These are phyloP conservation scores for Erythrolamprus reginae DNA, from an alignment of 2,113 vertebrate species.

Conservation along the genomic window DNA sequence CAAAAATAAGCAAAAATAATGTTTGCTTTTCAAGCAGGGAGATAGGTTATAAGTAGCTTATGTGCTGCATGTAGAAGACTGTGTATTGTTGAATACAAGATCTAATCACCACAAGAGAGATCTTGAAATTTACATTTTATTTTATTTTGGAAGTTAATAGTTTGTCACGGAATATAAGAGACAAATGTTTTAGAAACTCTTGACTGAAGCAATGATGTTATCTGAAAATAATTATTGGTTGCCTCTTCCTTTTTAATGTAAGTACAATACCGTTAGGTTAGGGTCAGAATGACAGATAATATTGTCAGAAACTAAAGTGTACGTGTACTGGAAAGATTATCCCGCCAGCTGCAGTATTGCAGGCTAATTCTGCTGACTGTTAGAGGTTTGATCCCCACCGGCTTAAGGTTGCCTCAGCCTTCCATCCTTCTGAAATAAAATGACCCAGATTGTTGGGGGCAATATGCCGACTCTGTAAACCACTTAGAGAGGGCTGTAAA, in stretches of 20 bases:
- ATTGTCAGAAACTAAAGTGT: neutral
- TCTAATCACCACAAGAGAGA: conserved; percentile 2
- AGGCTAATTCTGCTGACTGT: neutral
- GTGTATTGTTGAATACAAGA: conserved; percentile 26
- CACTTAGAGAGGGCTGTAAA: neutral
- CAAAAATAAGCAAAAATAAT: neutral
- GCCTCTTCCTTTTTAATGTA: neutral
- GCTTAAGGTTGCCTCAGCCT: neutral
- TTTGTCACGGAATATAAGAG: neutral
- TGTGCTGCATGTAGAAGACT: neutral
- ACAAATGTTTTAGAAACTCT: neutral
- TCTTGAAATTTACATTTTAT: neutral
- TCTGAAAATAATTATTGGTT: neutral
- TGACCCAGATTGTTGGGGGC: neutral
- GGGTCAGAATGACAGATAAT: neutral
- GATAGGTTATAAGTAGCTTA: neutral
- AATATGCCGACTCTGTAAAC: neutral
- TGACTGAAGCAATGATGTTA: neutral
- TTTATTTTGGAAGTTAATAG: neutral
- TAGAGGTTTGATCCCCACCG: neutral
- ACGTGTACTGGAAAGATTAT: neutral
- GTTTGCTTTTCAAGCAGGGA: neutral
- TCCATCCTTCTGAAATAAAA: neutral
- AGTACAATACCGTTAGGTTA: neutral
- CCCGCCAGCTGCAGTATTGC: neutral